Evolutionary conservation across 2,113 vertebrate species (phyloP).

Genomic region (Poeciliopsis turrubarensis): DNA sequence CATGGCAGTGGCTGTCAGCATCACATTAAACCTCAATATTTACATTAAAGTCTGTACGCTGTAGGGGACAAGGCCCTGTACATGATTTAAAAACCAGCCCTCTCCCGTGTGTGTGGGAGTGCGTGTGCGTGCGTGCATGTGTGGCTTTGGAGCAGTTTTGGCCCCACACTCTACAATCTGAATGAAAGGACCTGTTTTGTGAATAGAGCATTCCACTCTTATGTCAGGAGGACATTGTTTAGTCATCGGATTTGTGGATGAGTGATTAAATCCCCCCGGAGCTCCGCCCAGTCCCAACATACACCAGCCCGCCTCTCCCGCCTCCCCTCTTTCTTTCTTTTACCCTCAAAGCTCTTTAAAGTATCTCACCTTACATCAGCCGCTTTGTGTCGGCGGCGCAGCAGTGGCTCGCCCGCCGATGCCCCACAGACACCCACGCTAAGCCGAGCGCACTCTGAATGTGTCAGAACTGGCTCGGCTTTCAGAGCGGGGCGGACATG

Average conservation of each 20-base stretch:
- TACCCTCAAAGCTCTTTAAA: conserved; percentile 72
- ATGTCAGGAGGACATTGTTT: conserved; percentile 71
- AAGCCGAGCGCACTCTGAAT: conserved; percentile 74
- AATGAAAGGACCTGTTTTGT: conserved; percentile 53
- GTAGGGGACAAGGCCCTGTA: background rate
- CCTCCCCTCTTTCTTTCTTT: conserved; percentile 49
- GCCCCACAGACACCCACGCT: conserved; percentile 66
- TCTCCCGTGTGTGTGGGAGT: conserved; percentile 40
- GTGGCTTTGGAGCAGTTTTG: conserved; percentile 31
- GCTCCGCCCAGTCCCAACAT: conserved; percentile 44
- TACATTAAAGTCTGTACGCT: background rate
- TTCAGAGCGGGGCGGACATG: conserved; percentile 70
- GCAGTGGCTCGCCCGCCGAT: conserved; percentile 43
- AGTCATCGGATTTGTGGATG: conserved; percentile 72
- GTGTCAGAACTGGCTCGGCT: conserved; percentile 77
- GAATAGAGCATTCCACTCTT: conserved; percentile 61
- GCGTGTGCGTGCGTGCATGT: background rate
- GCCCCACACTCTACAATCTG: conserved; percentile 42
- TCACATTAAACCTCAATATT: background rate
- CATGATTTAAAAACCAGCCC: conserved; percentile 14
- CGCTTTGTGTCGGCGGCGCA: conserved; percentile 64
- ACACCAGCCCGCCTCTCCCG: conserved; percentile 43
- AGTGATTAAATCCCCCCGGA: conserved; percentile 70
- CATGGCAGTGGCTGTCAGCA: background rate
- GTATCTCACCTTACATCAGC: conserved; percentile 81